Percentiles rank a stretch among this genome's conserved stretches.
Conservation (phyloP, 2,113 vertebrate species). For the Neodon shergylaensis region DNA sequence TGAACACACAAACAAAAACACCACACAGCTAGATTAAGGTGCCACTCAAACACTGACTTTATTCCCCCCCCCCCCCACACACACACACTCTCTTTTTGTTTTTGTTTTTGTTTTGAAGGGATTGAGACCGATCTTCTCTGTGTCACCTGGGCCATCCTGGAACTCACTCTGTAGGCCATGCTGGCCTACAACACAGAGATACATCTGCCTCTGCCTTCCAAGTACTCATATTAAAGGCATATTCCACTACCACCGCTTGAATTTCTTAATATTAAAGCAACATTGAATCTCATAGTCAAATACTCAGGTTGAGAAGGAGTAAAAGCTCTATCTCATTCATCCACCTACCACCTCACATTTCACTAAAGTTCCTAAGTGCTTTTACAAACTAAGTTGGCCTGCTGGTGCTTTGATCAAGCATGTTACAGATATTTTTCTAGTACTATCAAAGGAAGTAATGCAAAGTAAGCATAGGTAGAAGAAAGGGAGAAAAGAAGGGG, state of each 20-base stretch:
- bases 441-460: not conserved
- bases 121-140: not conserved
- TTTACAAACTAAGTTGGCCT: not conserved
- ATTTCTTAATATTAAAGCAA: constrained; percentile 15
- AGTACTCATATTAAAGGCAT: not conserved
- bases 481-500: not conserved
- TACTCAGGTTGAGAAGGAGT: not conserved
- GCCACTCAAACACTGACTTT: not conserved
- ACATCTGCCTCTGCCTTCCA: not conserved
- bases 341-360: not conserved
- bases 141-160: not conserved
- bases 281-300: not conserved
- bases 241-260: not conserved
- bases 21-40: not conserved
- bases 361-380: not conserved
- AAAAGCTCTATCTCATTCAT: not conserved
- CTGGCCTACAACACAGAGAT: not conserved
- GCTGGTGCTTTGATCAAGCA: not conserved
- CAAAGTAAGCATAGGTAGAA: not conserved
- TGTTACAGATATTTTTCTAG: not conserved
- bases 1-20: not conserved
- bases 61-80: not conserved
- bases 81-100: no score
- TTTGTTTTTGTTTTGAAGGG: no score
- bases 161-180: not conserved